A percentile compares a stretch with the other conserved stretches of the same genome.
These are phyloP conservation scores for Conistra vaccinii DNA, from an alignment of 2,888 invertebrate species.

Conservation along the genomic window DNA sequence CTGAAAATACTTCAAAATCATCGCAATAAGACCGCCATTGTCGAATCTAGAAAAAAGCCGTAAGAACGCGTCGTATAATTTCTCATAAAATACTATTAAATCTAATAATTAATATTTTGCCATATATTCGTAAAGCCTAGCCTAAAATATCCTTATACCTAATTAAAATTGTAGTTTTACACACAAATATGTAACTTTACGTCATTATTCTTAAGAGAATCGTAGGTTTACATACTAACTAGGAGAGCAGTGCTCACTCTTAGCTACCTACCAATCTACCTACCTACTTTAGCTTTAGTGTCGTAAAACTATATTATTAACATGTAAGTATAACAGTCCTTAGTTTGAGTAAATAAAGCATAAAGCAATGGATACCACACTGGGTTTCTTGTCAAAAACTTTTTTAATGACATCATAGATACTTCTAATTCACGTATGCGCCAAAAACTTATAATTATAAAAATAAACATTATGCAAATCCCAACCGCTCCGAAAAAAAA, in stretches of 20 bases:
- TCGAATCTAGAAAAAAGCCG: not conserved
- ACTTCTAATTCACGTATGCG: no score
- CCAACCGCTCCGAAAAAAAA: no score
- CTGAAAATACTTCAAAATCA: not conserved
- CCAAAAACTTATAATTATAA: no score
- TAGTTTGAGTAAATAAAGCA: not conserved
- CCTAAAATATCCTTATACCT: no score
- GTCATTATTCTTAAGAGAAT: not conserved
- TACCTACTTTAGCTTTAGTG: not conserved
- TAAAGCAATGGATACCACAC: no score
- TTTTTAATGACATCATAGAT: no score
- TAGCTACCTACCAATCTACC: no score
- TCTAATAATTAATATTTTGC: not conserved
- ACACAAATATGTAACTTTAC: not conserved
- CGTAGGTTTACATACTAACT: not conserved
- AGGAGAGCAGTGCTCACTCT: not conserved
- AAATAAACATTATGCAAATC: no score
- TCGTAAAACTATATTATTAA: not conserved
- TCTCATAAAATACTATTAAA: not conserved
- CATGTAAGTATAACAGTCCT: not conserved
- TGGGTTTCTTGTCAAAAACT: no score
- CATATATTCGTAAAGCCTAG: no score
- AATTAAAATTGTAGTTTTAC: no score
- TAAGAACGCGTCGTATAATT: not conserved
- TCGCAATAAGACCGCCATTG: not conserved